Evolutionary conservation across 2,797 vertebrate species (phyloP).

Genomic region (Hirundo rustica): DNA sequence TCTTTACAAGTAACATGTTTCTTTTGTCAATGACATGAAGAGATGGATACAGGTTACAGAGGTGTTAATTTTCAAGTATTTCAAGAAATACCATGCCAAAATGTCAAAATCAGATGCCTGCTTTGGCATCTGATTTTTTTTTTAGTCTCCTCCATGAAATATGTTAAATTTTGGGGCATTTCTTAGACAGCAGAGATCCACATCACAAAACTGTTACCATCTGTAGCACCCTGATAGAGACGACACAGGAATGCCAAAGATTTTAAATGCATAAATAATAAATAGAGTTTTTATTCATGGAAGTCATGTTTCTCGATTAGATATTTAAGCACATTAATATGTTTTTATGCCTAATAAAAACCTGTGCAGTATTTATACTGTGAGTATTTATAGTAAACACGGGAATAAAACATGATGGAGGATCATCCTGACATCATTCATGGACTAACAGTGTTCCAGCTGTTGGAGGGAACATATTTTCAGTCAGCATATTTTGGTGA

Average conservation of each 20-base stretch:
- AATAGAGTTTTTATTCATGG: background rate
- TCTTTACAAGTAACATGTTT: background rate
- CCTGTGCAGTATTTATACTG: background rate
- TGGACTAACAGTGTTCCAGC: background rate
- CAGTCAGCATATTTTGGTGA: background rate
- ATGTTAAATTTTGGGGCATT: background rate
- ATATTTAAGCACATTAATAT: background rate
- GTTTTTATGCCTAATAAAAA: background rate
- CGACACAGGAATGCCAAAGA: background rate
- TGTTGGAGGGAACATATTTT: background rate
- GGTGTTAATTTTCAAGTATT: background rate
- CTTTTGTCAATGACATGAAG: background rate
- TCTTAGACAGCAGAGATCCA: background rate
- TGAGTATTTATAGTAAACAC: background rate
- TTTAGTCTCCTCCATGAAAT: background rate
- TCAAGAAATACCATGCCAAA: background rate
- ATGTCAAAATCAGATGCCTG: background rate
- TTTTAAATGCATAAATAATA: background rate
- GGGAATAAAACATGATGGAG: background rate
- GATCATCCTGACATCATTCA: background rate
- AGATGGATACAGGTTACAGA: background rate
- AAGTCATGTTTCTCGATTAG: background rate
- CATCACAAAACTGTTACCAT: background rate
- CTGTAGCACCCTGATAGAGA: background rate
- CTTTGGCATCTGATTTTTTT: background rate